Evolutionary conservation across 2,888 invertebrate species (phyloP).

Genomic region (Meliscaeva auricollis): DNA sequence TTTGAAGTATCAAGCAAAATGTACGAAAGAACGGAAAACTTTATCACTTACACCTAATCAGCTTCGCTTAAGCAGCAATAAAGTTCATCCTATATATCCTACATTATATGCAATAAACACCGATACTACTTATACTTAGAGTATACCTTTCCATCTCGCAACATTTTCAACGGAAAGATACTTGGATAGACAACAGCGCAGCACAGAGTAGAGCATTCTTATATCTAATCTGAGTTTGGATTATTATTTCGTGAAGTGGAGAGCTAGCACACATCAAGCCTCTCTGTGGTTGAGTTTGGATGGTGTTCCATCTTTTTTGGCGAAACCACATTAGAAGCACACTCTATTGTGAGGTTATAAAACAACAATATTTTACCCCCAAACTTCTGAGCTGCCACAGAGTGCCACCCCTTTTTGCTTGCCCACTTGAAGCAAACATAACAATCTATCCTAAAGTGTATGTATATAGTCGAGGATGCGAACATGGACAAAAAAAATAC

Average conservation of each 20-base stretch:
- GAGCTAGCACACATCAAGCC: slow-evolving; percentile 17
- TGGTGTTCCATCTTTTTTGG: slow-evolving; percentile 36
- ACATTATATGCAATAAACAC: slow-evolving; percentile 63
- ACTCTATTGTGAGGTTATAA: not conserved
- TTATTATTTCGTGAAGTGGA: slow-evolving; percentile 24
- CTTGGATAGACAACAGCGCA: not conserved
- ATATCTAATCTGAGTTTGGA: slow-evolving; percentile 53
- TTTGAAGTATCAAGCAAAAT: no score
- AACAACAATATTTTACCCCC: slow-evolving; percentile 16
- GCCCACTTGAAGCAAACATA: slow-evolving; percentile 9
- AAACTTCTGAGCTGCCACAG: not conserved
- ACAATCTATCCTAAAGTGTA: slow-evolving; percentile 37
- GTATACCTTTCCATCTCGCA: slow-evolving; percentile 40
- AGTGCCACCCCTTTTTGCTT: not conserved
- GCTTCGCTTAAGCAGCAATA: slow-evolving; percentile 68
- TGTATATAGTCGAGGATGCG: slow-evolving; percentile 36
- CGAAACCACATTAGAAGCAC: slow-evolving; percentile 51
- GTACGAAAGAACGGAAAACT: slow-evolving; percentile 43
- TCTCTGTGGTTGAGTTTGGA: slow-evolving; percentile 8
- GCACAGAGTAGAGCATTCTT: not conserved
- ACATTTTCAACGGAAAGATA: slow-evolving; percentile 16
- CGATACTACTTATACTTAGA: slow-evolving; percentile 43
- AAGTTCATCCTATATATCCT: slow-evolving; percentile 66
- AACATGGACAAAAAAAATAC: slow-evolving; percentile 25
- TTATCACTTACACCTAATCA: slow-evolving; percentile 75